Conservation (phyloP, 2,797 vertebrate species). For the Gymnothorax javanicus region DNA sequence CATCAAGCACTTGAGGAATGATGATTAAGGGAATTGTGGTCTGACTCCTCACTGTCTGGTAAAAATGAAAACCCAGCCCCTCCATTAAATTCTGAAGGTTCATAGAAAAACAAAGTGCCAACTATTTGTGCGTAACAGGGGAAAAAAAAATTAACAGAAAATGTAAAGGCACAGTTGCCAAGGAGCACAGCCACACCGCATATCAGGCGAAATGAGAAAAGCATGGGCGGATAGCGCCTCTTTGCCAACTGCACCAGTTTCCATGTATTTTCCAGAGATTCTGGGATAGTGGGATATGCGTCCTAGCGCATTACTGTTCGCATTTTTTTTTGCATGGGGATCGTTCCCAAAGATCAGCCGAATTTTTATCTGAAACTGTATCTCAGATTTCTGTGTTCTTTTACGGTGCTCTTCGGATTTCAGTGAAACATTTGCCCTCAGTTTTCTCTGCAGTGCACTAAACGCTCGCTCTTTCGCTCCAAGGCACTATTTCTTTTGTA, state of each 20-base stretch:
- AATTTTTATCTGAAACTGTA: constrained; percentile 3
- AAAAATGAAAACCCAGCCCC: constrained; percentile 5
- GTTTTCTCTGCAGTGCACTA: not conserved
- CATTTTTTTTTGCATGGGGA: not conserved
- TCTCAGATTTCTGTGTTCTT: not conserved
- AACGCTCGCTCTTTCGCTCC: not conserved
- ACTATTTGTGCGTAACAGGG: not conserved
- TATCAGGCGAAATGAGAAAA: not conserved
- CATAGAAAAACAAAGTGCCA: constrained; percentile 3
- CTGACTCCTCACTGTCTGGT: not conserved
- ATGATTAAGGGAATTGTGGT: constrained; percentile 1
- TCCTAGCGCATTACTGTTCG: not conserved
- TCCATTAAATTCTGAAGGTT: constrained; percentile 6
- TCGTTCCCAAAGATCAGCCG: not conserved
- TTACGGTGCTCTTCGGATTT: not conserved
- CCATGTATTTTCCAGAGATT: not conserved
- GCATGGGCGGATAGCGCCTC: not conserved
- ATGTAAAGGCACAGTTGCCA: not conserved
- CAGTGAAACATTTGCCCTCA: not conserved
- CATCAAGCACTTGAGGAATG: not conserved
- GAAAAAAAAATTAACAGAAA: not conserved
- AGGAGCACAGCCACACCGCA: not conserved
- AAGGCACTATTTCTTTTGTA: not conserved
- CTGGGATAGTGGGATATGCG: not conserved
- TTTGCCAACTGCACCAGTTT: not conserved